Base-by-base conservation (phyloP, 2,888 invertebrate species). In the Agriopis marginaria region DNA sequence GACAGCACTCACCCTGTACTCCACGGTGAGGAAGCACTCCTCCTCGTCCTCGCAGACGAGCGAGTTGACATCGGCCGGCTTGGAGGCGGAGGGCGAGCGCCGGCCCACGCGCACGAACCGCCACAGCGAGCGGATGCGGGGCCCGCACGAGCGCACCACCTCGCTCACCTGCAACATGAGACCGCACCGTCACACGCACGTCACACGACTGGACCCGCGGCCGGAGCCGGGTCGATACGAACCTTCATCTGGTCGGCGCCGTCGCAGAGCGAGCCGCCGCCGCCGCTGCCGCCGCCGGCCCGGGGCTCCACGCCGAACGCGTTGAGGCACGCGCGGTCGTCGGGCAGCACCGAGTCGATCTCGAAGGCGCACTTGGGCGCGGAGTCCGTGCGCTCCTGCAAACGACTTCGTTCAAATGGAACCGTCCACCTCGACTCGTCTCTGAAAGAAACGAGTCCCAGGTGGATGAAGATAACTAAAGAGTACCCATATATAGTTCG, bases 171-270 rank as follows among this genome's bases (percentile, higher is more conserved):
- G 70, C 14, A 49, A 3, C 1, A 3, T 4, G 32, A 32, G 3
- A 32, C 32, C 32, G 5, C 32, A 32, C 32, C 17, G 14, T 10
- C n/a, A 40, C 14, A 12, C 9, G 10, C 9, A 0, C 17, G 54
- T 0, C 42, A 17, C n/a, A n/a, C n/a, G 1, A n/a, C 5, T 12
- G 3, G 7, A 5, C 0, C 0, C 1, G 12, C 17, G 2, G 17
- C 17, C 17, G 17, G n/a, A n/a, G 17, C 17, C 17, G 2, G 17
- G 1, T 23, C 17, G 40, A 40, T 3, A 40, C 6, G 3, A 40
- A 90, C 93, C 88, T 93, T 93, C 90, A 93, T 92, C 73, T 92
- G 93, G 69, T 92, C 93, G 2, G 88, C 92, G n/a, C 93, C 92
- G 66, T 93, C 93, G 75, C 93, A 93, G 6, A 80, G 58, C 6